A percentile compares a stretch with the other conserved stretches of the same genome.
Conservation (phyloP, 2,888 invertebrate genomes). For the Tiliacea citrago region DNA sequence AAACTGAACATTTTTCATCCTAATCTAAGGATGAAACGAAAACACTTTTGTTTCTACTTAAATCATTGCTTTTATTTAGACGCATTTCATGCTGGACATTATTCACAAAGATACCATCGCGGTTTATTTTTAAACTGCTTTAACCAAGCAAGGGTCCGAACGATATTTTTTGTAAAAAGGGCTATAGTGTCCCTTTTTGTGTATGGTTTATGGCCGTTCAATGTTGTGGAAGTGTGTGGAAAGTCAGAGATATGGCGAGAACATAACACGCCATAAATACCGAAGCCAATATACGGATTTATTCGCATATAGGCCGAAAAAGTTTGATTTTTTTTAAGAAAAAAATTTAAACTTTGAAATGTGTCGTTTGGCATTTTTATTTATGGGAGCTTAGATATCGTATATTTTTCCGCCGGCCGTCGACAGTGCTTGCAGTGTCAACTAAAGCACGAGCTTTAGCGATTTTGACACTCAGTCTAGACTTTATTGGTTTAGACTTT, state of each 20-base stretch:
- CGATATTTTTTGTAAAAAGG: constrained; percentile 71
- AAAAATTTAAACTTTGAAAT: constrained; percentile 55
- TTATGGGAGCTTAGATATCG: constrained; percentile 47
- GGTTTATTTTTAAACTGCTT: constrained; percentile 64
- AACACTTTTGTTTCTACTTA: constrained; percentile 41
- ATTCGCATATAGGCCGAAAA: constrained; percentile 43
- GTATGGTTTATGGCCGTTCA: constrained; percentile 82
- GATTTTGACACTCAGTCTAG: constrained; percentile 43
- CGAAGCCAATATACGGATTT: constrained; percentile 77
- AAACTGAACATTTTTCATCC: constrained; percentile 51
- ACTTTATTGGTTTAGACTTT: constrained; percentile 49
- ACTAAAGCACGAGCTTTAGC: constrained; percentile 15
- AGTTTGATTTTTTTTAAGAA: constrained; percentile 20
- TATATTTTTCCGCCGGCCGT: constrained; percentile 43
- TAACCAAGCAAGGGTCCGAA: constrained; percentile 66
- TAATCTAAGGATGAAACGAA: constrained; percentile 27
- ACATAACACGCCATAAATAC: constrained; percentile 85
- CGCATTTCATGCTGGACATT: constrained; percentile 46
- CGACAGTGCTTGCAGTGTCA: constrained; percentile 53
- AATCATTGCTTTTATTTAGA: constrained; percentile 50
- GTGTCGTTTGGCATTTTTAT: constrained; percentile 54
- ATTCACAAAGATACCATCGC: constrained; percentile 54
- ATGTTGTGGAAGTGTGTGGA: constrained; percentile 87
- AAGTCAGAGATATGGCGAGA: constrained; percentile 81
- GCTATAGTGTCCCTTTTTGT: constrained; percentile 79